Evolutionary conservation across 2,113 vertebrate genomes (phyloP).

Genomic region (Vombatus ursinus): DNA sequence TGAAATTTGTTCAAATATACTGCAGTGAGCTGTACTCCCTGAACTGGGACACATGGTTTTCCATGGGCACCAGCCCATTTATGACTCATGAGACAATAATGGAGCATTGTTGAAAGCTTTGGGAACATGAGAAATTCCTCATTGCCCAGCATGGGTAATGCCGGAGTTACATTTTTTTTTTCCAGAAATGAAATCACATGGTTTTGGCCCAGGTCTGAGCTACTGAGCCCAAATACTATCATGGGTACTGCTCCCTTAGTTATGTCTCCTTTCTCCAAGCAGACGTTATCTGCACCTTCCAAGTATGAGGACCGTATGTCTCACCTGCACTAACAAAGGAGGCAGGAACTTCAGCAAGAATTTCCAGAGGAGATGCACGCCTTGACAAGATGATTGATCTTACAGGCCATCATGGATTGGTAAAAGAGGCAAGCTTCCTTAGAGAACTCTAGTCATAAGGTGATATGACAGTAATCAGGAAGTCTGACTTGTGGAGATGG

Average conservation of each 20-base stretch:
- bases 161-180: conserved; percentile 78
- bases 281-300: background rate
- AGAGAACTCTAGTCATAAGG: background rate
- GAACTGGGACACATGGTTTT: conserved; percentile 83
- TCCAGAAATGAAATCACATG: conserved; percentile 84
- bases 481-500: background rate
- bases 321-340: background rate
- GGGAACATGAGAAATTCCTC: conserved; percentile 84
- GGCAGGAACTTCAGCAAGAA: background rate
- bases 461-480: background rate
- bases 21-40: conserved; percentile 79
- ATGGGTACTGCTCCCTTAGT: conserved; percentile 70
- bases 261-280: conserved; percentile 57
- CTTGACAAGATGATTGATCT: background rate
- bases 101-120: conserved; percentile 84
- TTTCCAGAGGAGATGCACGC: background rate
- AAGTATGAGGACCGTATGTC: background rate
- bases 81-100: conserved; percentile 85
- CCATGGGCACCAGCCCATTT: conserved; percentile 82
- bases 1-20: conserved; percentile 81
- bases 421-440: background rate
- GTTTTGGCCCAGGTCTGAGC: conserved; percentile 72
- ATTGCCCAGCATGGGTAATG: conserved; percentile 81
- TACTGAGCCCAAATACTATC: conserved; percentile 70
- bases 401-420: background rate